Evolutionary conservation across 2,797 vertebrate genomes (phyloP), one percentile per base, ranked within the genome.

Genomic region (Cryptoprocta ferox): DNA sequence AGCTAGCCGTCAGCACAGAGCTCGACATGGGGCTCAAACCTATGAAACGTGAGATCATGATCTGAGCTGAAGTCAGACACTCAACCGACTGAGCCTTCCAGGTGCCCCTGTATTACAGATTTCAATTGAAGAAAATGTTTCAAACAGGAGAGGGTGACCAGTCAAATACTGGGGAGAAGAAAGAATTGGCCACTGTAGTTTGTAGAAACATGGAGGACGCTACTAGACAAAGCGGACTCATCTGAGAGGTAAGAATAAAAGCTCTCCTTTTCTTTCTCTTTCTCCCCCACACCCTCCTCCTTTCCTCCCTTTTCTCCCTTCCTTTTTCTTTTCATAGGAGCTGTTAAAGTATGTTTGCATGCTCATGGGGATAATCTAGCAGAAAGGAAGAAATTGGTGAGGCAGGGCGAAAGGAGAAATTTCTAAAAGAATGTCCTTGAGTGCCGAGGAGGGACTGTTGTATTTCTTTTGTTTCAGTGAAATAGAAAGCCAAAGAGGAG

Each of bases 401-500:
- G 68, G 9, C 11, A 66, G 13, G 16, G 87, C 30, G 53, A 75
- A 70, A 78, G 13, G 5, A 84, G 10, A 66, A 32, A 50, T 73
- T 93, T 66, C 39, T 68, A 56, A 66, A 59, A 78, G 9, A 80
- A 66, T 39, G 32, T 39, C 45, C n/a, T 91, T 73, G 19, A 59
- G 10, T n/a, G 1, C 68, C 32, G 14, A 45, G 35, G 32, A 90
- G 12, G 28, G 1, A 1, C 45, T 50, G 50, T 78, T n/a, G 63
- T 42, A 24, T 83, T 97, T 88, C 16, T 90, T 92, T 96, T 50
- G 11, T 86, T 24, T 93, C 35, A 71, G 1, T 26, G 48, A 90
- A 92, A 65, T 35, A 79, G 61, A 96, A 79, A 91, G 42, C n/a
- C 37, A 71, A 6, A 19, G 37, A 94, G 6, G 30, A 8, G 5